These are phyloP conservation scores for Formicarius rufipectus DNA, from an alignment of 2,113 vertebrate species.

Conservation along the genomic window DNA sequence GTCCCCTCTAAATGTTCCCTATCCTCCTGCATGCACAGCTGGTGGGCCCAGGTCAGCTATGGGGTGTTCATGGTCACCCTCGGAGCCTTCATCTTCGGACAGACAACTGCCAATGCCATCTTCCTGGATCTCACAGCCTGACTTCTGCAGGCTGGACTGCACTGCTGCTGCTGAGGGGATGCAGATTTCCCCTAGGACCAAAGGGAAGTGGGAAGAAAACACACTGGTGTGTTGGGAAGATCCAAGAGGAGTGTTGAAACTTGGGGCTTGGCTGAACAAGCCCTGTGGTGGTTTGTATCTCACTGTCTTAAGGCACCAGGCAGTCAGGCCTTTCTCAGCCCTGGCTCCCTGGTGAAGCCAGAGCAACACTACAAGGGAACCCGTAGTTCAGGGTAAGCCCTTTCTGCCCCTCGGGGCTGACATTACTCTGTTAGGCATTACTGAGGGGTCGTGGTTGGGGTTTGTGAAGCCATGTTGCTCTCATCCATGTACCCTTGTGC, in stretches of 20 bases:
- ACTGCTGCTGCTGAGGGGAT: background rate
- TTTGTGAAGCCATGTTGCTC: background rate
- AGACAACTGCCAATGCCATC: constrained; percentile 85
- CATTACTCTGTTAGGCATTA: background rate
- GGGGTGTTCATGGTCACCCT: constrained; percentile 84
- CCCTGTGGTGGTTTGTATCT: background rate
- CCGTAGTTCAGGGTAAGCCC: background rate
- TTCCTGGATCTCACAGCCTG: constrained; percentile 77
- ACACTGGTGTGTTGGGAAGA: background rate
- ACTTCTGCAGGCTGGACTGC: background rate
- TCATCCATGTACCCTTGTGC: background rate
- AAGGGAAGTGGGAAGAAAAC: background rate
- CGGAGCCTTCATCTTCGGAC: constrained; percentile 87
- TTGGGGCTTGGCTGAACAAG: background rate
- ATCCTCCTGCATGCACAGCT: constrained; percentile 74
- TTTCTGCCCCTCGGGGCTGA: background rate
- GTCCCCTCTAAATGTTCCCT: background rate
- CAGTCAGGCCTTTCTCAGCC: background rate
- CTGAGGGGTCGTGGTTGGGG: accelerated
- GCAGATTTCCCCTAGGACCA: background rate
- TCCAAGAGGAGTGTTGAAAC: background rate
- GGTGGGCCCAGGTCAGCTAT: constrained; percentile 85
- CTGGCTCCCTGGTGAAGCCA: background rate
- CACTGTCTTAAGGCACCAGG: background rate
- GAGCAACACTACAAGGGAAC: background rate